phyloP scores from a whole-genome alignment of 2,888 invertebrate species.

The Dorcus hopei region DNA sequence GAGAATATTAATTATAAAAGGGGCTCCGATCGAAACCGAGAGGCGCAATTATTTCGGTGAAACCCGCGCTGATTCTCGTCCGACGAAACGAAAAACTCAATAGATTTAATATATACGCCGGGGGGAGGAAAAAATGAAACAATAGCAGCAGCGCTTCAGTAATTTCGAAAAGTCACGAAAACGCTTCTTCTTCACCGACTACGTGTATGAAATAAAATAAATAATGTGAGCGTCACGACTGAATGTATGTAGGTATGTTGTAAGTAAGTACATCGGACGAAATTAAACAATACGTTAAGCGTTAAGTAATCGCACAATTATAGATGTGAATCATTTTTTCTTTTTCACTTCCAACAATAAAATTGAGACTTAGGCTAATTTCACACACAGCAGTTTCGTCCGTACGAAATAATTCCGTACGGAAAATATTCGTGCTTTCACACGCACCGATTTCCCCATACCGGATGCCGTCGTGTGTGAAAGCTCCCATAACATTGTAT shows the following conservation, averaged over 20 bases:
- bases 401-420: too few relatives aligned
- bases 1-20: constrained; percentile 1
- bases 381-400: too few relatives aligned
- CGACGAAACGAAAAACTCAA: background rate
- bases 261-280: background rate
- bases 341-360: too few relatives aligned
- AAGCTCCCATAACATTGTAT: too few relatives aligned
- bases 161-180: constrained; percentile 20
- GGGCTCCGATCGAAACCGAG: background rate
- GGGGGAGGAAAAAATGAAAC: constrained; percentile 18
- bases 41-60: background rate
- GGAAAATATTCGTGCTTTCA: too few relatives aligned
- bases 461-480: too few relatives aligned
- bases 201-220: constrained; percentile 20
- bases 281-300: background rate
- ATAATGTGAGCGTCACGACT: too few relatives aligned
- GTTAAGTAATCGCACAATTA: background rate
- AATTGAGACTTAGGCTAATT: too few relatives aligned
- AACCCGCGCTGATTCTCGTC: background rate
- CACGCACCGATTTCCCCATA: too few relatives aligned
- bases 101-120: background rate
- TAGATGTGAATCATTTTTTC: background rate
- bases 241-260: background rate
- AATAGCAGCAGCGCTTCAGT: constrained; percentile 15
- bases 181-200: constrained; percentile 17